phyloP scores from a whole-genome alignment of 2,888 invertebrate genomes.

The Caenorhabditis sp. region DNA sequence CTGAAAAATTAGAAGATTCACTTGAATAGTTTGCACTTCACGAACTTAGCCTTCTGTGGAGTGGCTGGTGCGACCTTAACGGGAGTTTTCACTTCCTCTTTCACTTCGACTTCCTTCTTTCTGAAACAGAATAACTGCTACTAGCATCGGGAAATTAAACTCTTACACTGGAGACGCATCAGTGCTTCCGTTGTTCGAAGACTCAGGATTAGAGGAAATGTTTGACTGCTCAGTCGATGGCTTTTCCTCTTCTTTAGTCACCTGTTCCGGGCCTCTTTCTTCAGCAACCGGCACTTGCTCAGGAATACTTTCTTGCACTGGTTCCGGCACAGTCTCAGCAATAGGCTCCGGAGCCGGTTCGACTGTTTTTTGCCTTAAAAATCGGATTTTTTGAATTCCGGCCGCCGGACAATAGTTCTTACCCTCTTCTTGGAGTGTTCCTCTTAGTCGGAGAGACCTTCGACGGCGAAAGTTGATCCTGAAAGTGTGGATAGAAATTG shows the following conservation, averaged over 20 bases:
- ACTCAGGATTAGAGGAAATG: background rate
- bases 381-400: background rate
- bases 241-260: background rate
- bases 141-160: background rate
- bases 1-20: background rate
- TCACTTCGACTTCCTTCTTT: conserved; percentile 4
- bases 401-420: background rate
- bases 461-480: too few relatives aligned
- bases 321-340: conserved; percentile 16
- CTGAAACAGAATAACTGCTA: background rate
- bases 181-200: background rate
- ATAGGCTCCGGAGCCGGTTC: background rate
- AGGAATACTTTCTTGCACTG: conserved; percentile 2
- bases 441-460: conserved; percentile 27
- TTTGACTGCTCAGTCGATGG: background rate
- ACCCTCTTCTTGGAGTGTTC: conserved; percentile 22
- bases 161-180: background rate
- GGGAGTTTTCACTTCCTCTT: background rate
- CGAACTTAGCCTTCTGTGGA: conserved; percentile 6
- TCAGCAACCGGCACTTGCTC: background rate
- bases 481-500: too few relatives aligned
- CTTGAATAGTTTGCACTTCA: background rate
- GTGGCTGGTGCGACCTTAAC: background rate
- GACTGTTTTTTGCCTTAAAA: background rate
- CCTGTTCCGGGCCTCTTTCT: background rate